These are phyloP conservation scores for Sebastes minor DNA, from an alignment of 2,797 vertebrate species.

Conservation along the genomic window DNA sequence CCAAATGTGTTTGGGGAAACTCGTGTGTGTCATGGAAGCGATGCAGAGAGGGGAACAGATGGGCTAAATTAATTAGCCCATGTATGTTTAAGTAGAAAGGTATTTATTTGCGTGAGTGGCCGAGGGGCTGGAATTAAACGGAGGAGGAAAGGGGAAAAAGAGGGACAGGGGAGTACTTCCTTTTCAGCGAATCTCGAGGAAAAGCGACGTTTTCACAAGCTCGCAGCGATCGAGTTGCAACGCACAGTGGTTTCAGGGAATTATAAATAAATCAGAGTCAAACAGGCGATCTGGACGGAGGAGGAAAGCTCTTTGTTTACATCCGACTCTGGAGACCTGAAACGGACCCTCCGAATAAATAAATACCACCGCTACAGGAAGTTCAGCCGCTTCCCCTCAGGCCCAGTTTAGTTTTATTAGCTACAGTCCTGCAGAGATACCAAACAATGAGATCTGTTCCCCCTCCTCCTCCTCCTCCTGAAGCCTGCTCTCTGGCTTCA, in stretches of 20 bases:
- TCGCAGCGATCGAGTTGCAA: constrained; percentile 78
- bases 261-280: constrained; percentile 81
- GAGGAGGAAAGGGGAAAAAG: constrained; percentile 43
- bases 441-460: constrained; percentile 67
- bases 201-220: constrained; percentile 80
- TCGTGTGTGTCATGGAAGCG: constrained; percentile 82
- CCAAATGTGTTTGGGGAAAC: constrained; percentile 83
- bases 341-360: constrained; percentile 82
- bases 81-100: constrained; percentile 88
- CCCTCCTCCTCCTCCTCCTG: neutral
- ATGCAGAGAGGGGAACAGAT: constrained; percentile 87
- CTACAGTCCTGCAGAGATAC: constrained; percentile 83
- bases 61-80: constrained; percentile 90
- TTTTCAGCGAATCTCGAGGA: constrained; percentile 62
- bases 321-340: constrained; percentile 79
- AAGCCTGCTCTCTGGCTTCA: constrained; percentile 3
- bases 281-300: constrained; percentile 68
- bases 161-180: constrained; percentile 71
- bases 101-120: constrained; percentile 89
- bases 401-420: constrained; percentile 84
- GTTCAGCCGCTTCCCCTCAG: constrained; percentile 81
- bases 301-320: constrained; percentile 80
- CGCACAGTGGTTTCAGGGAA: constrained; percentile 79
- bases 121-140: constrained; percentile 80
- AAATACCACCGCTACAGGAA: constrained; percentile 85